A percentile compares a stretch with the other conserved stretches of the same genome.
phyloP scores from a whole-genome alignment of 1,140 invertebrate species.

The Heliconius congener region DNA sequence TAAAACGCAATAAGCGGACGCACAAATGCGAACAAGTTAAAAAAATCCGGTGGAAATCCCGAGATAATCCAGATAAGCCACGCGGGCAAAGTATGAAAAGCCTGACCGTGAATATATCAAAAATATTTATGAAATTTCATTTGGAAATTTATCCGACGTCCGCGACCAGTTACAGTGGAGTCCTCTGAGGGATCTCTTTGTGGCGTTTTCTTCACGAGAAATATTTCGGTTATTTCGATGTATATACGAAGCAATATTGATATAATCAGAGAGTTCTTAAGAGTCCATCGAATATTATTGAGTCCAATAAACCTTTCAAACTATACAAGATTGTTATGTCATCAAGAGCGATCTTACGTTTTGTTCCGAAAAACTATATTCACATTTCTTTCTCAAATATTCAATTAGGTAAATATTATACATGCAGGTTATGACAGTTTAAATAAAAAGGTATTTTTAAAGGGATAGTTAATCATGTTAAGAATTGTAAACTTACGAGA shows the following conservation, averaged over 20 bases:
- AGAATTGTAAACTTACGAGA: not conserved
- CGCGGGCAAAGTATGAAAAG: slow-evolving; percentile 71
- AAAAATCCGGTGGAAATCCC: slow-evolving; percentile 64
- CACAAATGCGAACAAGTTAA: slow-evolving; percentile 68
- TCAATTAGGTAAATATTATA: too few species aligned
- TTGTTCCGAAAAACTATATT: not conserved
- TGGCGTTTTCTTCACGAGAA: slow-evolving; percentile 30
- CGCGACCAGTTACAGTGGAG: slow-evolving; percentile 42
- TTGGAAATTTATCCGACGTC: slow-evolving; percentile 59
- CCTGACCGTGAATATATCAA: slow-evolving; percentile 78
- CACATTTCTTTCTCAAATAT: not conserved
- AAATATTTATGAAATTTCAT: slow-evolving; percentile 73
- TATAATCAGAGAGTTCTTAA: slow-evolving; percentile 24
- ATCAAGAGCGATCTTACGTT: not conserved
- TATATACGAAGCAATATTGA: slow-evolving; percentile 16
- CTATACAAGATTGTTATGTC: not conserved
- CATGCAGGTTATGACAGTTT: too few species aligned
- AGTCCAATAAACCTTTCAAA: slow-evolving; percentile 11
- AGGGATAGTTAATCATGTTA: not conserved
- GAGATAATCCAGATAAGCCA: slow-evolving; percentile 77
- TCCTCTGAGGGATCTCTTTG: slow-evolving; percentile 50
- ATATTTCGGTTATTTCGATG: slow-evolving; percentile 21
- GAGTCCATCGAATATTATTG: slow-evolving; percentile 21
- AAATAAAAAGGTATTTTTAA: not conserved
- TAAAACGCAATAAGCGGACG: slow-evolving; percentile 68